A percentile compares a stretch with the other conserved stretches of the same genome.
These are phyloP conservation scores for Dolichotis patagonum DNA, from an alignment of 2,113 vertebrate genomes.

Conservation along the genomic window DNA sequence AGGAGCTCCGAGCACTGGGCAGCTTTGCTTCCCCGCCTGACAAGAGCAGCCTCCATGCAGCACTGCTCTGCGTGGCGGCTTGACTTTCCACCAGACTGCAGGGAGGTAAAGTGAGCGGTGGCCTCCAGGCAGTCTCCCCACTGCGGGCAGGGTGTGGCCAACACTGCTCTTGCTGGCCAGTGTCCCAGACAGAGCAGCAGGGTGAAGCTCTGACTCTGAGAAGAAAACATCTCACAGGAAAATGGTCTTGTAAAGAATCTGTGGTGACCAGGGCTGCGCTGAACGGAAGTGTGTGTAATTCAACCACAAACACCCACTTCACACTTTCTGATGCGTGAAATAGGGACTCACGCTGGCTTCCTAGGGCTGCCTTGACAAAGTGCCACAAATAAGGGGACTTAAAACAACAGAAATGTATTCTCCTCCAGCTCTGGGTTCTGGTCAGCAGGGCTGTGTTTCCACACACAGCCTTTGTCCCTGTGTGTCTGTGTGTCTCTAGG, in stretches of 20 bases:
- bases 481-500: too few species aligned
- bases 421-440: too few species aligned
- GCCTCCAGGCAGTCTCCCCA: fast-evolving
- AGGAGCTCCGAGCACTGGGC: background rate
- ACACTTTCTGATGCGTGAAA: fast-evolving
- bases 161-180: fast-evolving
- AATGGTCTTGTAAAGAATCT: background rate
- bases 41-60: too few species aligned
- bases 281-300: background rate
- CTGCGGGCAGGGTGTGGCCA: fast-evolving
- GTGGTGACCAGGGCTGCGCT: background rate
- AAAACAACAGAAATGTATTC: background rate
- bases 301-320: background rate
- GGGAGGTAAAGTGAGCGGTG: background rate
- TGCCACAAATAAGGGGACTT: background rate
- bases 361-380: background rate
- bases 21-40: background rate
- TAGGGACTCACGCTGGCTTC: background rate
- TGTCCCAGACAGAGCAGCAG: too few species aligned
- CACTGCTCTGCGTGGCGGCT: too few species aligned
- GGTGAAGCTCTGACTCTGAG: background rate
- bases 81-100: background rate
- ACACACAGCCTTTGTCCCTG: too few species aligned
- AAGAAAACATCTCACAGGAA: background rate
- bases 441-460: fast-evolving